These are phyloP conservation scores for Nerophis ophidion DNA, from an alignment of 2,113 vertebrate species.

Conservation along the genomic window DNA sequence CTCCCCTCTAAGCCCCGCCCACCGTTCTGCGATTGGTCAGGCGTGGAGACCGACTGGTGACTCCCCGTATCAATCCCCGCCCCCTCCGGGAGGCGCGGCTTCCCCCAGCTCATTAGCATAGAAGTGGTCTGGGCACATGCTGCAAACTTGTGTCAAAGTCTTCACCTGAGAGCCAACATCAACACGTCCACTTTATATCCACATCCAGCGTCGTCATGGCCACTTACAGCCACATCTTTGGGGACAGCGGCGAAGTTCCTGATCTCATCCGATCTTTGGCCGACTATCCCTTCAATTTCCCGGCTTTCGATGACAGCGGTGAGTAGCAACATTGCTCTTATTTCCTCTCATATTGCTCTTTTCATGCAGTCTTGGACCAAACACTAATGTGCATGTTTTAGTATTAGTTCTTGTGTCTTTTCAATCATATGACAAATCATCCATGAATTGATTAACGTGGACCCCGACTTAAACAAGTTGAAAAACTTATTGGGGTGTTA, in stretches of 20 bases:
- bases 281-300: conserved; percentile 78
- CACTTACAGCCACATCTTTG: conserved; percentile 23
- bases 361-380: too few species aligned
- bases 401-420: too few species aligned
- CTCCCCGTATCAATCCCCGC: fast-evolving
- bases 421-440: too few species aligned
- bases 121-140: conserved; percentile 27
- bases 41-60: conserved; percentile 9
- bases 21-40: conserved; percentile 16
- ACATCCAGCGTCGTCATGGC: too few species aligned
- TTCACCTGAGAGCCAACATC: background rate
- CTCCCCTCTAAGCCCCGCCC: conserved; percentile 10
- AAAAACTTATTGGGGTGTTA: too few species aligned
- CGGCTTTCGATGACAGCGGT: conserved; percentile 68
- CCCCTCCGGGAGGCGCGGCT: conserved; percentile 5
- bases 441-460: too few species aligned
- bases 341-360: background rate
- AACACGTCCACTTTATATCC: conserved; percentile 63
- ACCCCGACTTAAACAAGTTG: too few species aligned
- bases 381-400: too few species aligned
- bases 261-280: conserved; percentile 83
- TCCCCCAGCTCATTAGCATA: background rate
- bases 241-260: conserved; percentile 75
- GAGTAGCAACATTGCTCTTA: conserved; percentile 14
- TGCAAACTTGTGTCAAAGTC: conserved; percentile 40